Evolutionary conservation across 2,888 invertebrate genomes (phyloP).

Genomic region (Pantelozetes paolii): DNA sequence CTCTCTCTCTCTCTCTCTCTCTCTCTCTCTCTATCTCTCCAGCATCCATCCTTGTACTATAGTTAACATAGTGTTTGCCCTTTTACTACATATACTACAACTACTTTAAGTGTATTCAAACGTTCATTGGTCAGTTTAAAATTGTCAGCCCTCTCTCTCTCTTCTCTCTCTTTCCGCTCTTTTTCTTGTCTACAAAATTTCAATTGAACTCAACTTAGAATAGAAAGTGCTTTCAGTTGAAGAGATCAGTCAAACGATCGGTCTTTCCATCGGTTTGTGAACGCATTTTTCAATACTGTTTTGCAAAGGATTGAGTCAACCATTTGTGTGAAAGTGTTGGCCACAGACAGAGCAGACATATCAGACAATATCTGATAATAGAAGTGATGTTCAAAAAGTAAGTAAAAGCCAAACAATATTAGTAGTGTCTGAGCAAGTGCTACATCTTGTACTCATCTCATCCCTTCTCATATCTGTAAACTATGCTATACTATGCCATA

Average conservation of each 20-base stretch:
- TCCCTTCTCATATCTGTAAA: conserved; percentile 36
- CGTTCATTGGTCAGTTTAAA: conserved; percentile 35
- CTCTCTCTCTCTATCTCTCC: no score
- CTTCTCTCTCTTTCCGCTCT: conserved; percentile 14
- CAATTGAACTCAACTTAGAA: conserved; percentile 35
- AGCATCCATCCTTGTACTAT: no score
- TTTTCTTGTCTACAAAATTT: conserved; percentile 23
- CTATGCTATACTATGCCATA: conserved; percentile 3
- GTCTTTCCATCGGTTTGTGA: conserved; percentile 29
- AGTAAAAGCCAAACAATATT: conserved; percentile 33
- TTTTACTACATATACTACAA: conserved; percentile 23
- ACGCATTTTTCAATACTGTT: conserved; percentile 11
- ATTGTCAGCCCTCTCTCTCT: conserved; percentile 30
- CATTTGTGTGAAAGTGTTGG: background rate
- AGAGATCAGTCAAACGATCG: conserved; percentile 30
- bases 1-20: no score
- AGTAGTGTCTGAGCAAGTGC: conserved; percentile 36
- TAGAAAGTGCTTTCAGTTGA: conserved; percentile 34
- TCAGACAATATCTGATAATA: no score
- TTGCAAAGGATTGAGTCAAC: background rate
- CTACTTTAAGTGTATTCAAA: conserved; percentile 24
- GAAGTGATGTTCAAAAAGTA: conserved; percentile 35
- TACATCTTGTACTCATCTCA: conserved; percentile 31
- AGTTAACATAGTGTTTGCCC: no score
- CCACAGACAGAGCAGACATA: conserved; percentile 26